Evolutionary conservation across 2,113 vertebrate genomes (phyloP).

Genomic region (Microcebus griseorufus): DNA sequence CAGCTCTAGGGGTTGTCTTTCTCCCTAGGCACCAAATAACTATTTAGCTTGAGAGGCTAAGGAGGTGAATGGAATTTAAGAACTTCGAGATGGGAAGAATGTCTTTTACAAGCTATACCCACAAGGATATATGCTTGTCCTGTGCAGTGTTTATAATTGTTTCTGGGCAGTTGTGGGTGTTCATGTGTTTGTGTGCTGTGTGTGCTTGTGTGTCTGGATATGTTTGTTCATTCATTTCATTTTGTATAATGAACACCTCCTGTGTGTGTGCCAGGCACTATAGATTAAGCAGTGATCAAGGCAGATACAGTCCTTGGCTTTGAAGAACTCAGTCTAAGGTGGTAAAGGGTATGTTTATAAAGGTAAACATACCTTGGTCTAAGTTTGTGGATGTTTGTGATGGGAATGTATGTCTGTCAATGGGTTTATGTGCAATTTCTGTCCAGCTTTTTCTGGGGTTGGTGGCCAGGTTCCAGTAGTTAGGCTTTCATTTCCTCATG

Average conservation of each 20-base stretch:
- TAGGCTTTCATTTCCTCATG: neutral
- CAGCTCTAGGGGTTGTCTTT: constrained; percentile 33
- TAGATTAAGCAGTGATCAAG: neutral
- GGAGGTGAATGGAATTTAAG: constrained; percentile 55
- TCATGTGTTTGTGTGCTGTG: neutral
- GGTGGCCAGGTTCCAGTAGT: neutral
- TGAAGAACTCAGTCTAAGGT: neutral
- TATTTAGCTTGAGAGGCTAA: neutral
- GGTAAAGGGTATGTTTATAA: neutral
- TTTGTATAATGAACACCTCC: neutral
- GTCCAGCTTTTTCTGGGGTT: neutral
- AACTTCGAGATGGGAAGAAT: neutral
- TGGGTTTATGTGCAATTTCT: neutral
- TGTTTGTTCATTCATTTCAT: constrained; percentile 36
- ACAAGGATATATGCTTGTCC: neutral
- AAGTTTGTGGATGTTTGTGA: neutral
- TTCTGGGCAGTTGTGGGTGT: constrained; percentile 37
- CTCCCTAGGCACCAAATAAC: constrained; percentile 14
- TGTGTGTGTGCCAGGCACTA: neutral
- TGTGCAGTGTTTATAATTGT: neutral
- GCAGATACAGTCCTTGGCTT: neutral
- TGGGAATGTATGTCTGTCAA: neutral
- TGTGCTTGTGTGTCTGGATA: neutral
- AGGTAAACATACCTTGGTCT: neutral
- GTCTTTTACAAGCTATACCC: neutral